Conservation (phyloP, 2,888 invertebrate species). For the Trypoxylon attenuatum region DNA sequence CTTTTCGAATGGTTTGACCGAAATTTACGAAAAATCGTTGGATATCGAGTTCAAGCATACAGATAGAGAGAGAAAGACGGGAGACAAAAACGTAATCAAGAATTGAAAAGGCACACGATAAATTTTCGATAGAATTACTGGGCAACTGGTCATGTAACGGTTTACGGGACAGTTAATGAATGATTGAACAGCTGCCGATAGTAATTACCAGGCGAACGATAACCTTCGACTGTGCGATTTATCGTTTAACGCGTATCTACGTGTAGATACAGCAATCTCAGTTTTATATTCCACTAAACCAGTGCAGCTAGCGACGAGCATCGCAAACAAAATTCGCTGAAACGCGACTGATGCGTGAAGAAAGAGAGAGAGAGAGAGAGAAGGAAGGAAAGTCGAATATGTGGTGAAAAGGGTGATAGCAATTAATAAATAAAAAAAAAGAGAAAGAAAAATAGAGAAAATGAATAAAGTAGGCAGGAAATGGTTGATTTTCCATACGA, state of each 20-base stretch:
- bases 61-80: too few species aligned
- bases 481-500: background rate
- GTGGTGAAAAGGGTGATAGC: too few species aligned
- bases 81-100: too few species aligned
- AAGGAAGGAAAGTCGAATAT: too few species aligned
- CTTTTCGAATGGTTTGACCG: too few species aligned
- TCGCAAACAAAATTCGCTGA: constrained; percentile 7
- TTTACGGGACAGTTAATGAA: constrained; percentile 20
- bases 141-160: constrained; percentile 1
- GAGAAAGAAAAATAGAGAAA: background rate
- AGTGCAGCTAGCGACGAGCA: background rate
- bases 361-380: background rate
- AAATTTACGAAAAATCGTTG: too few species aligned
- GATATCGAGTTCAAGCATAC: too few species aligned
- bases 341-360: too few species aligned
- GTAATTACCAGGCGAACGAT: constrained; percentile 51
- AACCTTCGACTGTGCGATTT: constrained; percentile 56
- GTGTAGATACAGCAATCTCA: constrained; percentile 31
- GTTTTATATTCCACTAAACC: constrained; percentile 24
- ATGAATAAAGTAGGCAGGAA: background rate
- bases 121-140: constrained; percentile 5
- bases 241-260: constrained; percentile 39
- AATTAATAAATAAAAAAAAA: too few species aligned
- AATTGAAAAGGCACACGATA: too few species aligned
- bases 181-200: constrained; percentile 34